phyloP scores from a whole-genome alignment of 1,140 invertebrate species.

The Saxidomus purpurata region DNA sequence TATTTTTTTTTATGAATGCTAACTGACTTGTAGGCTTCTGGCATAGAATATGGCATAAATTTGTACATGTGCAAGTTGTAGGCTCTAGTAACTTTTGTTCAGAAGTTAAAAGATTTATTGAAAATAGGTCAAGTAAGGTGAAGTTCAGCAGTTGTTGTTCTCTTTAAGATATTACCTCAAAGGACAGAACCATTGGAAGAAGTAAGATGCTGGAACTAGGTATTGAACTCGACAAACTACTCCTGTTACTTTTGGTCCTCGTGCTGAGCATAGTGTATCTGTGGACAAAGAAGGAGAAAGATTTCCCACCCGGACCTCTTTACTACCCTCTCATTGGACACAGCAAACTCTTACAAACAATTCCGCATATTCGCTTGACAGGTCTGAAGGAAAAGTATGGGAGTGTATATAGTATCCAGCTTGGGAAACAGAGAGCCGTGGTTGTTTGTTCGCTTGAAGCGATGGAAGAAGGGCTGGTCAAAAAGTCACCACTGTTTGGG shows the following conservation, averaged over 20 bases:
- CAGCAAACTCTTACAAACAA: constrained; percentile 67
- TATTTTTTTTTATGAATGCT: too few relatives aligned
- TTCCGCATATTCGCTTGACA: constrained; percentile 75
- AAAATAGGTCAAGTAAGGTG: too few relatives aligned
- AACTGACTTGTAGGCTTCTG: too few relatives aligned
- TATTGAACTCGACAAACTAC: constrained; percentile 27
- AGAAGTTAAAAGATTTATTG: too few relatives aligned
- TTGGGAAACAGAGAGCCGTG: constrained; percentile 74
- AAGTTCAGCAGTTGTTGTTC: too few relatives aligned
- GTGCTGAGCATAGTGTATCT: constrained; percentile 67
- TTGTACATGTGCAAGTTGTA: too few relatives aligned
- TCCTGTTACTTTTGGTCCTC: constrained; percentile 61
- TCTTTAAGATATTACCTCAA: too few relatives aligned
- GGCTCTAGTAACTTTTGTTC: too few relatives aligned
- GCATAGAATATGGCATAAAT: too few relatives aligned
- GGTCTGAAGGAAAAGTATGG: constrained; percentile 79
- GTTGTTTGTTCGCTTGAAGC: constrained; percentile 77
- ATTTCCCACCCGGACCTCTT: constrained; percentile 75
- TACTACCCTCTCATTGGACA: constrained; percentile 75
- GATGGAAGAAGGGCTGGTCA: constrained; percentile 73
- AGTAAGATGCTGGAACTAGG: background rate
- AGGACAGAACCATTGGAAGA: too few relatives aligned
- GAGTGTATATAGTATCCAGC: constrained; percentile 75
- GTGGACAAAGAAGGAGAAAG: constrained; percentile 44
- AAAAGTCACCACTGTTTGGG: constrained; percentile 67